A percentile compares a stretch with the other conserved stretches of the same genome.
Evolutionary conservation across 2,113 vertebrate species (phyloP).

Genomic region (Bambusicola thoracicus): DNA sequence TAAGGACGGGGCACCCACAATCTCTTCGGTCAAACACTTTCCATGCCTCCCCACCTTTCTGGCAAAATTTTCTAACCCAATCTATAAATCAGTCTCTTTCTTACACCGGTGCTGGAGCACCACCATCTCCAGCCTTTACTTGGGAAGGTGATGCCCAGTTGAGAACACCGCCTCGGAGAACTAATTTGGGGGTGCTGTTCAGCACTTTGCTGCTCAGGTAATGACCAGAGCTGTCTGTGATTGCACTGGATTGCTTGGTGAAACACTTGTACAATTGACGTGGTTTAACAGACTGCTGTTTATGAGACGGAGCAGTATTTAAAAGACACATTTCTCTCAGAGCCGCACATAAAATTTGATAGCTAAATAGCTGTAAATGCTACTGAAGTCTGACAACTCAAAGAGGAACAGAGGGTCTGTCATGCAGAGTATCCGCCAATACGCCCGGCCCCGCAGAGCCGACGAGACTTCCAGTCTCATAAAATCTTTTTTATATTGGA

Average conservation of each 20-base stretch:
- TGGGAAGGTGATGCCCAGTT: neutral
- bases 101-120: neutral
- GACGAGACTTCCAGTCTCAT: slow-evolving; percentile 70
- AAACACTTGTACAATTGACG: slow-evolving; percentile 30
- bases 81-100: too few relatives aligned
- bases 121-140: neutral
- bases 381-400: slow-evolving; percentile 70
- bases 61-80: too few relatives aligned
- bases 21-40: too few relatives aligned
- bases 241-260: neutral
- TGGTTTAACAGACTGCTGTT: slow-evolving; percentile 73
- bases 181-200: neutral
- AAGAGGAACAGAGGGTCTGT: slow-evolving; percentile 61
- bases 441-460: slow-evolving; percentile 40
- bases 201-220: neutral
- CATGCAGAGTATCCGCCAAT: slow-evolving; percentile 50
- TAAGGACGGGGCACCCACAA: too few relatives aligned
- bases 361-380: slow-evolving; percentile 72
- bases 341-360: slow-evolving; percentile 72
- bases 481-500: slow-evolving; percentile 76
- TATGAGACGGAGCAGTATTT: slow-evolving; percentile 69
- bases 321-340: slow-evolving; percentile 72
- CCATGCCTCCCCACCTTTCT: too few relatives aligned
- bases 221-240: neutral
- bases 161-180: neutral